Base-by-base conservation (phyloP, 2,888 invertebrate species). In the Tetramorium bicarinatum region DNA sequence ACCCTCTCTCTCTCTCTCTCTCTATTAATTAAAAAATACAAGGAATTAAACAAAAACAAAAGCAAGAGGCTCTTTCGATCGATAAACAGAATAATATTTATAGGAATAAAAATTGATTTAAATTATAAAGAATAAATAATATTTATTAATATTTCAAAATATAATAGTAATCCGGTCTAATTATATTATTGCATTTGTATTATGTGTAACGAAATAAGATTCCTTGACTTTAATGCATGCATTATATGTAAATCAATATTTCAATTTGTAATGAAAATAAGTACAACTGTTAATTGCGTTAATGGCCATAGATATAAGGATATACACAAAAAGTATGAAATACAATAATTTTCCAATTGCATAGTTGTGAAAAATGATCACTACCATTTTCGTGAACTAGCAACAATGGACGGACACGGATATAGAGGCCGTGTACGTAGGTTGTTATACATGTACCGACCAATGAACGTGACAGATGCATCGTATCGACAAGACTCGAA, bases 391-490 rank as follows among this genome's bases (percentile, higher is more conserved):
- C 71, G 56, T 71, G 8, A 52, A 44, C 38, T 38, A 44, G 38
- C 47, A 66, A 77, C 77, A 82, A 82, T 82, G 82, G 49, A 47
- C 41, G 77, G 25, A 67, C 56, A 38, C 18, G 66, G 49, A 59
- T 79, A 71, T 71, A 72, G 47, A 21, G 59, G 44, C 34, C 59
- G n/a, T 79, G 82, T 76, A 82, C 59, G 59, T 59, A 67, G 66
- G 34, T 52, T 71, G 83, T 83, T 80, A 56, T 52, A 80, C 69
- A 83, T 41, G 83, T 52, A 54, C 64, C 41, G 38, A 38, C 49
- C 82, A 76, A 83, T 83, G 80, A 71, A 80, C 83, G 80, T 80
- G 71, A 80, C 80, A 61, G 80, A 56, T 67, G 62, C 67, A 34
- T 77, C 56, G 77, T 67, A 77, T 47, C 25, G 82, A 82, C 82